Base-by-base conservation (phyloP, 2,888 invertebrate genomes). In the Timema cristinae region DNA sequence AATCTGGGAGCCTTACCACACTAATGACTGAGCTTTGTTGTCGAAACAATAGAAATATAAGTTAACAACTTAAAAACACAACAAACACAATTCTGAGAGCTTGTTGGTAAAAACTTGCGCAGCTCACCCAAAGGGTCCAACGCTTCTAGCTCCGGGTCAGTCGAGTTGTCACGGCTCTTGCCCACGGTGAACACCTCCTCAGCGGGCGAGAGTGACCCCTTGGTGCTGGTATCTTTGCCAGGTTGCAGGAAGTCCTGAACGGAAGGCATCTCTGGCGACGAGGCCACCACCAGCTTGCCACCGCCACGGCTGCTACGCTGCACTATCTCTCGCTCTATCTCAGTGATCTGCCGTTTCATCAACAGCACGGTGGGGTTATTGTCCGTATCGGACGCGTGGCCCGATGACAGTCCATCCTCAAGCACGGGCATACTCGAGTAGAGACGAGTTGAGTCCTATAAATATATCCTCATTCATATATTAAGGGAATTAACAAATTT, bases 371-470 rank as follows among this genome's bases (percentile, higher is more conserved):
- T 88, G 32, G 89, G 91, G 82, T 93, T 94, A 81, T 94, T 94
- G 83, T 97, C 97, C 0, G 90, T 92, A 80, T 97, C 97, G 75
- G 95, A 95, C 1, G 91, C 94, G 80, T 96, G 96, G 4, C 96
- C 96, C 54, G 96, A 96, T 2, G 96, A 96, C 72, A 97, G 85
- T 0, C 96, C 97, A 82, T 97, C 97, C 81, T 97, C 96, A 66
- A 97, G 88, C 15, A 95, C 91, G 0, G 97, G 97, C 92, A 97
- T 92, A 78, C 89, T 90, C 68, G 89, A 89, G 83, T 87, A 91
- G 83, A 88, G 87, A 81, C 88, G 87, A 56, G 89, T 85, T 79
- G 88, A 87, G 80, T 88, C 89, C 63, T 86, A 86, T 77, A 86
- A 56, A 63, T 54, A 11, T 13, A 8, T 50, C 71, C 50, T 48